Conservation (phyloP, 2,888 invertebrate genomes). For the Drosophila emarginata region DNA sequence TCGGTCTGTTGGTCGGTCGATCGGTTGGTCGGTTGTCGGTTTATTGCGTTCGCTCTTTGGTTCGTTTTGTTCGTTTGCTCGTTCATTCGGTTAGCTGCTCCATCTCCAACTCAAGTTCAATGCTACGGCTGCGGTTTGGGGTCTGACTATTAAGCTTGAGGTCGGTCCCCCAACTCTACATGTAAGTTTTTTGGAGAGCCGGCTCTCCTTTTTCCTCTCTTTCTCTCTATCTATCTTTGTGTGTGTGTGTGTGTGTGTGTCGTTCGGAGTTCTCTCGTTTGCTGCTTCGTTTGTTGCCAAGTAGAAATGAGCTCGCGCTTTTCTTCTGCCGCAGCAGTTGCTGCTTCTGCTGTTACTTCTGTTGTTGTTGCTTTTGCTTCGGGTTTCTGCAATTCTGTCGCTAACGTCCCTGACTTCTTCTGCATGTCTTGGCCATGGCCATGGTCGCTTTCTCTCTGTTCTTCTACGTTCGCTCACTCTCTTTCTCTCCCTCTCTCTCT, state of each 20-base stretch:
- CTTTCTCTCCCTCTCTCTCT: slow-evolving; percentile 43
- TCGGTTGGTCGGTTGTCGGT: slow-evolving; percentile 23
- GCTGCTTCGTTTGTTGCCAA: slow-evolving; percentile 17
- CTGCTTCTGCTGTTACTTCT: slow-evolving; percentile 9
- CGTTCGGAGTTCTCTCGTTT: background rate
- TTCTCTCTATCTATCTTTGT: slow-evolving; percentile 17
- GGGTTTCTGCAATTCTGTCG: slow-evolving; percentile 9
- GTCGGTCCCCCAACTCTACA: slow-evolving; percentile 13
- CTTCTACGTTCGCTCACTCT: slow-evolving; percentile 21
- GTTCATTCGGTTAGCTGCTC: slow-evolving; percentile 13
- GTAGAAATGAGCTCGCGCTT: slow-evolving; percentile 74
- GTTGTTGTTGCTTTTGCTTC: slow-evolving; percentile 1
- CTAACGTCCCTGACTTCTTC: slow-evolving; percentile 7
- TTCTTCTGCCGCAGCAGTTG: slow-evolving; percentile 50
- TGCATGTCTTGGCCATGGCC: slow-evolving; percentile 19
- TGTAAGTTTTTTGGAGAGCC: slow-evolving; percentile 52
- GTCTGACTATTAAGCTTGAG: slow-evolving; percentile 22
- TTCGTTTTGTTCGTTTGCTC: background rate
- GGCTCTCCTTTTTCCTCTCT: slow-evolving; percentile 5
- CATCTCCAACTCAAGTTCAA: slow-evolving; percentile 67
- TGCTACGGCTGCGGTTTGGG: slow-evolving; percentile 55
- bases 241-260: slow-evolving; percentile 19
- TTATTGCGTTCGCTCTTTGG: slow-evolving; percentile 4
- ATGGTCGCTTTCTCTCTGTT: slow-evolving; percentile 28
- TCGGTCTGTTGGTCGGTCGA: slow-evolving; percentile 25